These are phyloP conservation scores for Pocillopora verrucosa DNA, from an alignment of 64 coral and sea anemone genomes.

Conservation along the genomic window DNA sequence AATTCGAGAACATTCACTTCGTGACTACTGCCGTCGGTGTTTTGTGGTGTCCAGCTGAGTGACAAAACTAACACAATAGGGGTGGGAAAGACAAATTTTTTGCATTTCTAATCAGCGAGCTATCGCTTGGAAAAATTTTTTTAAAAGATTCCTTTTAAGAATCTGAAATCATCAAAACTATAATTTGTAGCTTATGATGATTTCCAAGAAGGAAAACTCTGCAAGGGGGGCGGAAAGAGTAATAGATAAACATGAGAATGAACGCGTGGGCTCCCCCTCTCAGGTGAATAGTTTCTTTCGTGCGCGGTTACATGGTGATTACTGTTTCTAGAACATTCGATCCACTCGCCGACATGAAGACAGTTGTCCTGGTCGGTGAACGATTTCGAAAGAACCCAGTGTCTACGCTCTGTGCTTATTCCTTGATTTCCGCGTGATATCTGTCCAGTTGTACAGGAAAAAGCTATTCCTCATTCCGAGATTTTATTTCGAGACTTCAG, in stretches of 20 bases:
- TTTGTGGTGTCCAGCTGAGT: not conserved
- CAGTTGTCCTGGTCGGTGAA: constrained; percentile 17
- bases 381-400: constrained; percentile 26
- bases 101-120: not conserved
- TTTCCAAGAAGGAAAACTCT: not conserved
- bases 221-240: not conserved
- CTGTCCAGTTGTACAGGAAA: not conserved
- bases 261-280: constrained; percentile 27
- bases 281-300: constrained; percentile 42
- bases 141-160: not conserved
- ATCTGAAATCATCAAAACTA: not conserved
- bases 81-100: not conserved
- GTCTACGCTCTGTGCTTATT: not conserved
- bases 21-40: not conserved
- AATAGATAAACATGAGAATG: not conserved
- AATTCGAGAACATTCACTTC: constrained; percentile 5
- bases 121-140: not conserved
- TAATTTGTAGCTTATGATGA: not conserved
- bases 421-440: not conserved
- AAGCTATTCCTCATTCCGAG: not conserved
- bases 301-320: constrained; percentile 28
- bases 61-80: not conserved
- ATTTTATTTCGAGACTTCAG: not conserved
- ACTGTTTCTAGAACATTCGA: constrained; percentile 79
- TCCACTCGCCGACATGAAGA: constrained; percentile 36